Conservation (phyloP, 2,113 vertebrate species). For the Alces alces region DNA sequence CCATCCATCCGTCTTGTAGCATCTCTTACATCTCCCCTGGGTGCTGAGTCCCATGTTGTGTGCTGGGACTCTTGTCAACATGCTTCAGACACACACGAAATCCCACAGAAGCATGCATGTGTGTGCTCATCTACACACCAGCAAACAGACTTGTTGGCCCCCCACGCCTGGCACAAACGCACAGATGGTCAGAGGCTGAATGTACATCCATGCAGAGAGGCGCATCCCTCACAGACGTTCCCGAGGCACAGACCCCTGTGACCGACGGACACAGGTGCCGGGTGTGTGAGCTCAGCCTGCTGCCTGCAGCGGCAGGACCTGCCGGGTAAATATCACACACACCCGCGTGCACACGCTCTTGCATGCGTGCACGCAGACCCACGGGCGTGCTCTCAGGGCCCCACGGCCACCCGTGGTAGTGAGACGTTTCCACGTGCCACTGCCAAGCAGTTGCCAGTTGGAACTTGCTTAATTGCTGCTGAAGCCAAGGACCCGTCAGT, state of each 20-base stretch:
- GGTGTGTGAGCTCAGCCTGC: not conserved
- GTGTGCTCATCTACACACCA: accelerated
- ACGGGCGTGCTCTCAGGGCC: not conserved
- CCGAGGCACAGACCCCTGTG: not conserved
- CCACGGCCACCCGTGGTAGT: not conserved
- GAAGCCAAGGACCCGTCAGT: conserved; percentile 70
- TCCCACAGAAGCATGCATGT: accelerated
- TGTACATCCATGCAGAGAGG: not conserved
- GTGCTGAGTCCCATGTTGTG: not conserved
- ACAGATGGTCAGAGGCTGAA: accelerated
- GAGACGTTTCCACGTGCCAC: conserved; percentile 70
- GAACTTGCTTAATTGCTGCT: conserved; percentile 75
- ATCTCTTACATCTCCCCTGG: accelerated
- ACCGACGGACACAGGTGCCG: not conserved
- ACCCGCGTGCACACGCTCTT: accelerated
- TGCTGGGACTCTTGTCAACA: not conserved
- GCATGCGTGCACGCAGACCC: accelerated
- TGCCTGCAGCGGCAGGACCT: accelerated
- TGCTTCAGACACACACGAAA: not conserved
- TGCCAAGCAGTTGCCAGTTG: conserved; percentile 74
- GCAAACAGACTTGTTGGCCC: accelerated
- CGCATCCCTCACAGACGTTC: accelerated
- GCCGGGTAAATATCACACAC: not conserved
- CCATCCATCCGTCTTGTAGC: too few relatives aligned
- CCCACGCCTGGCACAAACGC: accelerated